Base-by-base conservation (phyloP, 2,888 invertebrate genomes). In the Habroteleia sp. region DNA sequence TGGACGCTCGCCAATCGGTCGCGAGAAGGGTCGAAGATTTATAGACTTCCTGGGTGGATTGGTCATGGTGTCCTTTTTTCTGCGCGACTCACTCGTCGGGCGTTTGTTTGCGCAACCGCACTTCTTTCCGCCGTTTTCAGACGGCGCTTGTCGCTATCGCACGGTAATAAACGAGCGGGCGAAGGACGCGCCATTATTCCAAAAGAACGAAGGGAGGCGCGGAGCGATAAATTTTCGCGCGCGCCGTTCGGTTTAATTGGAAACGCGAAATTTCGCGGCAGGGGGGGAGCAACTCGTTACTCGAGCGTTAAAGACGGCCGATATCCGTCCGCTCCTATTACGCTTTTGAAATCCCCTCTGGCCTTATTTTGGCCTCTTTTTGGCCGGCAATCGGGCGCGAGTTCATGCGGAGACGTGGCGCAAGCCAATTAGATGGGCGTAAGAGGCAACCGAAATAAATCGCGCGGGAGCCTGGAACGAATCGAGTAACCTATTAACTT, bases 401-500 rank as follows among this genome's bases (percentile, higher is more conserved):
- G 79, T 73, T 74, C 74, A 58, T 68, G 73, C 52, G 1, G 37
- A 37, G 56, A 63, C 65, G 74, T 65, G 63, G 62, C 56, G 74
- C 75, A 74, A 77, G 74, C 77, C 80, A 79, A 80, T 80, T 79
- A 78, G 79, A 78, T 78, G 79, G 78, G 80, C 80, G 79, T 77
- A 71, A 65, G 63, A 73, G 42, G 62, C 35, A 74, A 74, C 74
- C 76, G 76, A 77, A 79, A 78, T 78, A 79, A 78, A 79, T 79
- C 77, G 76, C 72, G 66, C 77, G 69, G 73, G 66, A 69, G 71
- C 54, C 63, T 76, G 77, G 75, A 81, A 82, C 80, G 80, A 80
- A 81, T 78, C 78, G 75, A 71, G 78, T 85, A 85, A 83, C 85
- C 87, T 86, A 88, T 88, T 88, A 88, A 87, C 87, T 88, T 87